Evolutionary conservation across 2,888 invertebrate genomes (phyloP), one percentile per base, ranked within the genome.

Genomic region (Molorchus minor): DNA sequence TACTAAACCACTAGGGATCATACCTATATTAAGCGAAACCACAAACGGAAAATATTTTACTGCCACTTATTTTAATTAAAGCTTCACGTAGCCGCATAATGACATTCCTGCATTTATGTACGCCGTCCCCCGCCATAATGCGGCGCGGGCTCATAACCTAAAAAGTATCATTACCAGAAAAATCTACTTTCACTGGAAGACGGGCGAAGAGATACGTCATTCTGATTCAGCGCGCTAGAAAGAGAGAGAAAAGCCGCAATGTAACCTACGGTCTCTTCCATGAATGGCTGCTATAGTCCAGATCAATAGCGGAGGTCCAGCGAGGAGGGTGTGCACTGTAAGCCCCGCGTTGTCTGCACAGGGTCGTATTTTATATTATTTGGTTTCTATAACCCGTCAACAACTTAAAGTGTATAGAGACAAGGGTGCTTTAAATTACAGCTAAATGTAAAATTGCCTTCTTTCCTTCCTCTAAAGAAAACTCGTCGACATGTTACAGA

Each of bases 261-360:
- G 69, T 70, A 70, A 72, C 72, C n/a, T 71, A 71, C 64, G 61
- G 65, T 64, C 67, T 69, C 67, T 68, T 72, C 71, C 71, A 73
- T 75, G 74, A 75, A 75, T 73, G 74, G 73, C 73, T 72, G 70
- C 70, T 71, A 72, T 66, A 71, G 71, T 72, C 70, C 72, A 70
- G 74, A 76, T 76, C 76, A 74, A 76, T 76, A 76, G 73, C 64
- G 64, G 69, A 70, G 69, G 73, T 69, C 74, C 74, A 71, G 72
- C 67, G 57, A 36, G 66, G 58, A 60, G 65, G 65, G 68, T 64
- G 68, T 70, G 69, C 70, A 68, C 66, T 56, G 54, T 58, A 66
- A 65, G 68, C 65, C 62, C 57, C 58, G 65, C 69, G 73, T 67
- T 62, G 49, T 54, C 53, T 47, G 57, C 44, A 54, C 68, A 66